phyloP scores from a whole-genome alignment of 2,113 vertebrate species.

The Seriola rivoliana region DNA sequence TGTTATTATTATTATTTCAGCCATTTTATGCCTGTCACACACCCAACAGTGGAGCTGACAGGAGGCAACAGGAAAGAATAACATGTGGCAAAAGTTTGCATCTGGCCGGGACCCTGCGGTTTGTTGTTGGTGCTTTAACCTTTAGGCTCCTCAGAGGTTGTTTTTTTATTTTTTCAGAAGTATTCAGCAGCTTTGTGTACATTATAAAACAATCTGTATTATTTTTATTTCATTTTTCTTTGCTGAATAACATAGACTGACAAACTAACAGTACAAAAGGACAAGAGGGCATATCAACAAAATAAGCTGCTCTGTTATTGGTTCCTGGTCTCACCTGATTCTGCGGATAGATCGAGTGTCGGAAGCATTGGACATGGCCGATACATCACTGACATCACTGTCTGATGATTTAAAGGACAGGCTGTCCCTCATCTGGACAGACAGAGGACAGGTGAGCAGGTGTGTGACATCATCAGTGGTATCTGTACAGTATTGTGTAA shows the following conservation, averaged over 20 bases:
- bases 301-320: neutral
- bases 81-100: no score
- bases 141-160: no score
- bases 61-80: no score
- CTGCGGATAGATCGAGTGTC: conserved; percentile 85
- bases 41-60: no score
- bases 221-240: neutral
- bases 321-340: conserved; percentile 86
- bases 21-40: no score
- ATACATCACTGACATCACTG: conserved; percentile 94
- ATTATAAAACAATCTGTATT: neutral
- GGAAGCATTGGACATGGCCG: conserved; percentile 90
- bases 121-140: no score
- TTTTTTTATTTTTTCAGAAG: no score
- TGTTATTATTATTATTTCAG: no score
- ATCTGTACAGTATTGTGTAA: neutral
- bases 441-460: conserved; percentile 5
- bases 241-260: neutral
- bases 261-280: no score
- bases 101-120: no score
- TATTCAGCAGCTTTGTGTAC: no score
- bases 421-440: conserved; percentile 58
- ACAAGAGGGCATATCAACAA: neutral
- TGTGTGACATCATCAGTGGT: neutral
- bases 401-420: conserved; percentile 93